Percentiles rank a stretch among this genome's conserved stretches.
phyloP scores from a whole-genome alignment of 1,140 invertebrate genomes.

The Papilio machaon region DNA sequence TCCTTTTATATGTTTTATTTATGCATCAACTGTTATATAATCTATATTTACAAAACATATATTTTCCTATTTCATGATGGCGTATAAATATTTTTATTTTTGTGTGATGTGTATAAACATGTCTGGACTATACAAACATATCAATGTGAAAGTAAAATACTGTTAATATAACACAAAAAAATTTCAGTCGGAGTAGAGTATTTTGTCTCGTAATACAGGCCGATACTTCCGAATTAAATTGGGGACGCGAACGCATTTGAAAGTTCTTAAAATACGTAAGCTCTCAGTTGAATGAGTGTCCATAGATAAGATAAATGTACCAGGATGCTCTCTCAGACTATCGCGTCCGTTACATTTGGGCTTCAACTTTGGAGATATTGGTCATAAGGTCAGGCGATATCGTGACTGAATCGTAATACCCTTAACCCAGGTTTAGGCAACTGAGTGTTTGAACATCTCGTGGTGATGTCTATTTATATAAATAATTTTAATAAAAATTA shows the following conservation, averaged over 20 bases:
- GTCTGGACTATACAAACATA: not conserved
- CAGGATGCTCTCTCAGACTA: conserved; percentile 46
- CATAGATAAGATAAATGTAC: conserved; percentile 48
- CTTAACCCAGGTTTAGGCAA: conserved; percentile 43
- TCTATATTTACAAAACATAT: too few species aligned
- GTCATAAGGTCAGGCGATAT: conserved; percentile 47
- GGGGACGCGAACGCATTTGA: not conserved
- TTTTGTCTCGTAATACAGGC: not conserved
- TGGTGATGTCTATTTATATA: not conserved
- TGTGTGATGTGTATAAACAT: not conserved
- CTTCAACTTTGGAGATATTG: conserved; percentile 29
- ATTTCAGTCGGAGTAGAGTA: not conserved
- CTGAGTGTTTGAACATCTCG: not conserved
- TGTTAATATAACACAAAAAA: not conserved
- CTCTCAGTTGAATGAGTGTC: conserved; percentile 5
- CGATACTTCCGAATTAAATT: not conserved
- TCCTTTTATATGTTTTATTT: not conserved
- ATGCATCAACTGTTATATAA: too few species aligned
- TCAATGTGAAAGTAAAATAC: not conserved
- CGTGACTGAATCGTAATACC: conserved; percentile 42
- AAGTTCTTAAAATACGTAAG: conserved; percentile 33
- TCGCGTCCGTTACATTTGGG: conserved; percentile 43
- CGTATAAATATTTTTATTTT: too few species aligned
- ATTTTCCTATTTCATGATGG: too few species aligned
- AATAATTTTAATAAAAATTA: too few species aligned